Evolutionary conservation across 2,113 vertebrate species (phyloP), one percentile per base, ranked within the genome.

Genomic region (Leucopsar rothschildi): DNA sequence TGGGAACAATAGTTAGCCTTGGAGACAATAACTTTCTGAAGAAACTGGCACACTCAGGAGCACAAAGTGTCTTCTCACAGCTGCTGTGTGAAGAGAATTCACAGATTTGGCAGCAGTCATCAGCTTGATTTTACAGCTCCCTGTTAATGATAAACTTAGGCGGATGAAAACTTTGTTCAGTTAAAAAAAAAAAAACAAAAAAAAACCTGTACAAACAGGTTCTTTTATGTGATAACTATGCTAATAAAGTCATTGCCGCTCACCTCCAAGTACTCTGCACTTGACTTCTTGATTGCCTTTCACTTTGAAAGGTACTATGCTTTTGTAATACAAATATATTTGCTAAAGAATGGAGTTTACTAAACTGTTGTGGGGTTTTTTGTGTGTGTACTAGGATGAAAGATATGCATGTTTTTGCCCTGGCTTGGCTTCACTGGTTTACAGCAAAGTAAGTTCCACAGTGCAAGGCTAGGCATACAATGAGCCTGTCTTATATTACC

Each of bases 271-370:
- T 60, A 57, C 31, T 80, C 23, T 70, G 50, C 9, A 63, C 60
- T 86, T 79, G 24, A 57, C 8, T 92, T 21, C 29, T 72, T 94
- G n/a, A 88, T 95, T 97, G 53, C 44, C 92, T 93, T 93, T 92
- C 71, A 52, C 60, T 93, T 70, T 68, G 56, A 83, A 94, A 90
- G 8, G 39, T 37, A 65, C n/a, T 55, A 59, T 53, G 39, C 11
- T 88, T 86, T 89, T 63, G 27, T 60, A 92, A 89, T 35, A 57
- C 55, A 56, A 59, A 75, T 33, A 50, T 10, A 5, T 82, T 92
- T 93, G 49, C 63, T 75, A 82, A 90, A 72, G 79, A 77, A 71
- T 28, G 28, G 21, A 60, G 61, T 85, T 94, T 68, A 63, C 44
- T 93, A 66, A 90, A 87, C 40, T 70, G 29, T 27, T 94, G 86